These are phyloP conservation scores for Palythoa caribaeorum DNA, from an alignment of 92 coral and sea anemone genomes.

Conservation along the genomic window DNA sequence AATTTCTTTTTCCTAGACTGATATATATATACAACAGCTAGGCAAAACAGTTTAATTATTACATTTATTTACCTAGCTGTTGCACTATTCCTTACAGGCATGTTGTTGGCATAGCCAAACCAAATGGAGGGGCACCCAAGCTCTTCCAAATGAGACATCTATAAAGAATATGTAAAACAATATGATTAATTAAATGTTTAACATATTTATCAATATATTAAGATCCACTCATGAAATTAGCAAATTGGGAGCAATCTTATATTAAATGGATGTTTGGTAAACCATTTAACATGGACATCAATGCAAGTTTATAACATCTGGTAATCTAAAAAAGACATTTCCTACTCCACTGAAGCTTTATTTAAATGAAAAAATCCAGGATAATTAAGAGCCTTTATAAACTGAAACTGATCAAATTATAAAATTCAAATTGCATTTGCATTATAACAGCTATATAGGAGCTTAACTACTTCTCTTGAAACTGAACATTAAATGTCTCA, in stretches of 20 bases:
- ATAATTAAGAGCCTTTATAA: background rate
- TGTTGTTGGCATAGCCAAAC: conserved; percentile 21
- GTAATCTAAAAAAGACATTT: background rate
- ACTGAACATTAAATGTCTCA: background rate
- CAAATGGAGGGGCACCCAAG: conserved; percentile 28
- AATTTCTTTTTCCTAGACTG: too few relatives aligned
- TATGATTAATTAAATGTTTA: too few relatives aligned
- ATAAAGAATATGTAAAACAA: background rate
- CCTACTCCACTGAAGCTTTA: background rate
- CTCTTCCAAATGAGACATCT: conserved; percentile 28
- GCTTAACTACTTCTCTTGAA: too few relatives aligned
- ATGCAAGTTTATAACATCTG: background rate
- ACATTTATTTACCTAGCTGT: conserved; percentile 11
- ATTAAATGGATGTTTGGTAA: too few relatives aligned
- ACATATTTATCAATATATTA: too few relatives aligned
- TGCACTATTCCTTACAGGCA: conserved; percentile 1
- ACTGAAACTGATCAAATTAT: background rate
- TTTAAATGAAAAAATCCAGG: background rate
- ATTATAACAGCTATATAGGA: too few relatives aligned
- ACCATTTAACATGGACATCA: too few relatives aligned
- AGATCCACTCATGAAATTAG: too few relatives aligned
- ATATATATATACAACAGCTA: too few relatives aligned
- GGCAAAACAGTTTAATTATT: background rate
- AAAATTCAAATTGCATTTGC: background rate
- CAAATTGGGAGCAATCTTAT: too few relatives aligned